Percentiles rank a stretch among this genome's conserved stretches.
Evolutionary conservation across 2,888 invertebrate species (phyloP).

Genomic region (Agrypnus murinus): DNA sequence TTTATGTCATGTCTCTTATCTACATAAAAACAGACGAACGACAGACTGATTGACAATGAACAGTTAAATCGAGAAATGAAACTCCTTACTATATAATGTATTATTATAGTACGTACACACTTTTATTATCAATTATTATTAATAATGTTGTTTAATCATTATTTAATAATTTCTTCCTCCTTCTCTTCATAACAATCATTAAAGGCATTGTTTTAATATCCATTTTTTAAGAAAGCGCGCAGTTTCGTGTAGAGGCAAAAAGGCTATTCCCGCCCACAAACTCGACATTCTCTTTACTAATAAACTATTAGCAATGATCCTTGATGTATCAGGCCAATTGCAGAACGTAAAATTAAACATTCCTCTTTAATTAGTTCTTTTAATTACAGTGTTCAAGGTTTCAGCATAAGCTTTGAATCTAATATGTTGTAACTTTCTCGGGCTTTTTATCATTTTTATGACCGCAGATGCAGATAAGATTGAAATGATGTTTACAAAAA

Average conservation of each 20-base stretch:
- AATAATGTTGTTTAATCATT: no score
- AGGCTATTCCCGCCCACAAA: conserved; percentile 26
- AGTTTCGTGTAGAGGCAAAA: no score
- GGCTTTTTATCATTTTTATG: conserved; percentile 26
- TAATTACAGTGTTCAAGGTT: conserved; percentile 35
- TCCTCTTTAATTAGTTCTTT: conserved; percentile 34
- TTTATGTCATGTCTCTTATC: conserved; percentile 15
- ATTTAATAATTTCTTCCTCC: no score
- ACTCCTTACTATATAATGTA: not conserved
- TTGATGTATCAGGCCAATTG: conserved; percentile 37
- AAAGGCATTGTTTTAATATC: no score
- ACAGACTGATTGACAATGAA: conserved; percentile 20
- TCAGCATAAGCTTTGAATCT: conserved; percentile 19
- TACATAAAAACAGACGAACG: not conserved
- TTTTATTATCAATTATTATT: no score
- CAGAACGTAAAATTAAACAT: conserved; percentile 35
- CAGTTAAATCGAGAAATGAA: not conserved
- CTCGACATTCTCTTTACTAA: conserved; percentile 8
- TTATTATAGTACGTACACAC: no score
- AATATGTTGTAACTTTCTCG: conserved; percentile 31
- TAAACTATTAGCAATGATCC: conserved; percentile 38
- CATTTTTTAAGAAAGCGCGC: no score
- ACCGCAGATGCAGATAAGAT: conserved; percentile 25
- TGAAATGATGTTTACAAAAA: conserved; percentile 29
- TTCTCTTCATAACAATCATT: no score